Evolutionary conservation across 2,888 invertebrate genomes (phyloP).

Genomic region (Hydrotaea diabolus): DNA sequence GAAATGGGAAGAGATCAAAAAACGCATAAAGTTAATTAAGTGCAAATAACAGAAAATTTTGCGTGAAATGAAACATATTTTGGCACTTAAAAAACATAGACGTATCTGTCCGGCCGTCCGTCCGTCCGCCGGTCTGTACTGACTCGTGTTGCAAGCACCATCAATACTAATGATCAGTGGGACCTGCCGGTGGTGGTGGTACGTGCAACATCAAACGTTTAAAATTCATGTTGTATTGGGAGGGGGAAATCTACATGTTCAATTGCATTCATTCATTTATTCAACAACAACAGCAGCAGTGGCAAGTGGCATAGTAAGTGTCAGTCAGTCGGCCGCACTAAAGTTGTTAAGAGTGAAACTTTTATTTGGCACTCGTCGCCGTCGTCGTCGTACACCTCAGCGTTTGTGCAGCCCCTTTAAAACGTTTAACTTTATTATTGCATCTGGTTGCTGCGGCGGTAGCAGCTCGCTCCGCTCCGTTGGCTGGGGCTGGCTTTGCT

Average conservation of each 20-base stretch:
- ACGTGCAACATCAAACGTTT: constrained; percentile 13
- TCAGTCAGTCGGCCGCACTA: constrained; percentile 11
- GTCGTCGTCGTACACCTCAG: neutral
- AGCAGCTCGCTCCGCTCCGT: neutral
- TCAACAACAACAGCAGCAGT: no score
- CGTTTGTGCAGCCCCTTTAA: neutral
- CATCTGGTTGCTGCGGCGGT: neutral
- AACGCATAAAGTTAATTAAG: constrained; percentile 52
- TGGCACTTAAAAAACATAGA: constrained; percentile 37
- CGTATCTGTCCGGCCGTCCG: no score
- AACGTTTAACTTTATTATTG: constrained; percentile 40
- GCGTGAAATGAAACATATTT: constrained; percentile 49
- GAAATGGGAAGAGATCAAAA: neutral
- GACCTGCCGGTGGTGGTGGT: neutral
- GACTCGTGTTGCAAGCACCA: constrained; percentile 1
- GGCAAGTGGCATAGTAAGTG: constrained; percentile 4
- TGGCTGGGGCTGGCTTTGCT: neutral
- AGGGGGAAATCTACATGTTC: constrained; percentile 24
- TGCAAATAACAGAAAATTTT: constrained; percentile 45
- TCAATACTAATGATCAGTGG: neutral
- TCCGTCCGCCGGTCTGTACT: neutral
- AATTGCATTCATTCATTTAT: neutral
- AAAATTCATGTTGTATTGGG: constrained; percentile 3
- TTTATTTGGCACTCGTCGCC: constrained; percentile 30
- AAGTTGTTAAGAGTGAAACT: constrained; percentile 29